Evolutionary conservation across 2,797 vertebrate species (phyloP).

Genomic region (Acomys russatus): DNA sequence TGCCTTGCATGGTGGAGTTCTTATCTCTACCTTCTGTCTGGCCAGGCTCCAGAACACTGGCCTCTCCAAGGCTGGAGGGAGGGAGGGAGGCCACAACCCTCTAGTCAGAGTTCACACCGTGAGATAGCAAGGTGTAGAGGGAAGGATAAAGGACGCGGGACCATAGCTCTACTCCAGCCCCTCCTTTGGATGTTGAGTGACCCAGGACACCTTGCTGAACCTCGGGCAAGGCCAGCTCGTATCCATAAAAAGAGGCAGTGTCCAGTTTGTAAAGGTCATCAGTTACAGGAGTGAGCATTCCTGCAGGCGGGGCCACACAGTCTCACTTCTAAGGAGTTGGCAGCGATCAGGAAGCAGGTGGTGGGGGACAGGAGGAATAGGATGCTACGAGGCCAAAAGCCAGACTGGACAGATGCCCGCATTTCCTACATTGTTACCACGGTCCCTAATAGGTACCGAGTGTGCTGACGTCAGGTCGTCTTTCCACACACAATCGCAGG

Average conservation of each 20-base stretch:
- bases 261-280: not conserved
- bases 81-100: not conserved
- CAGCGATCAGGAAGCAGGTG: not conserved
- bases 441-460: not conserved
- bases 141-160: not conserved
- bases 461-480: not conserved
- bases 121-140: not conserved
- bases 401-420: not conserved
- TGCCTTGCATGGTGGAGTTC: not conserved
- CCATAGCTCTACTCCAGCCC: not conserved
- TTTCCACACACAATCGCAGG: not conserved
- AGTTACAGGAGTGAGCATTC: no score
- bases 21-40: not conserved
- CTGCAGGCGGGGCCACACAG: not conserved
- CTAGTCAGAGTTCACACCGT: not conserved
- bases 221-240: not conserved
- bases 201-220: fast-evolving
- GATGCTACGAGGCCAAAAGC: not conserved
- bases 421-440: not conserved
- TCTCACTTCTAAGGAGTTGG: not conserved
- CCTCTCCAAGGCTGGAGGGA: not conserved
- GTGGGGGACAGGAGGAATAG: not conserved
- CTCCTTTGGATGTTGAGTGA: not conserved
- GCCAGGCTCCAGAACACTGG: not conserved
- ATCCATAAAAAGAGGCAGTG: not conserved